These are phyloP conservation scores for Eilema depressum DNA, from an alignment of 2,888 invertebrate genomes.

Conservation along the genomic window DNA sequence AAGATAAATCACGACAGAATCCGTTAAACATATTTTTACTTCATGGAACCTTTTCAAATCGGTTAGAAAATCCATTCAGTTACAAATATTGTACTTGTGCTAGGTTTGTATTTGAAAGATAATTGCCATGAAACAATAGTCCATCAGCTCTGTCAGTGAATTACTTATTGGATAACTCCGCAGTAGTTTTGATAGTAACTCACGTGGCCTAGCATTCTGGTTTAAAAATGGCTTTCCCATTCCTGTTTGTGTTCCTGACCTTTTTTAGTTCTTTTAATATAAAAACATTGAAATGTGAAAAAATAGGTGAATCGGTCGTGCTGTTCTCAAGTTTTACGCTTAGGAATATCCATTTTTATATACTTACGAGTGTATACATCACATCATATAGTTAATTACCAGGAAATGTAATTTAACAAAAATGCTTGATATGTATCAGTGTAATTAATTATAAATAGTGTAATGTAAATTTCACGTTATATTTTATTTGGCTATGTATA, in stretches of 20 bases:
- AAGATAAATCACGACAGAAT: background rate
- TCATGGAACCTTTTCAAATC: background rate
- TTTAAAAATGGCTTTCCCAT: too few relatives aligned
- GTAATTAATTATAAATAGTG: too few relatives aligned
- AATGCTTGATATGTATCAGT: background rate
- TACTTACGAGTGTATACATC: background rate
- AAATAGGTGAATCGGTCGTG: too few relatives aligned
- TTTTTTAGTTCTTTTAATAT: too few relatives aligned
- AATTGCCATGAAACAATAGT: conserved; percentile 29
- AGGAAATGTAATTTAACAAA: background rate
- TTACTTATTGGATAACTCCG: conserved; percentile 16
- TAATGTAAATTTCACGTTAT: background rate
- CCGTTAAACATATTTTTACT: too few relatives aligned
- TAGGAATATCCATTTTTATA: too few relatives aligned
- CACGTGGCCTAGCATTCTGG: background rate
- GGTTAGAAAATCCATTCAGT: background rate
- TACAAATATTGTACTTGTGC: background rate
- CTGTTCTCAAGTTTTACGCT: too few relatives aligned
- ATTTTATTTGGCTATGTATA: too few relatives aligned
- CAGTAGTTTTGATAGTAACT: background rate
- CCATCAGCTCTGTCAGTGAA: conserved; percentile 20
- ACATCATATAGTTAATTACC: background rate
- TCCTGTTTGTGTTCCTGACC: too few relatives aligned
- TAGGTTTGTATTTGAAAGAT: background rate
- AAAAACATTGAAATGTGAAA: too few relatives aligned